A percentile compares a stretch with the other conserved stretches of the same genome.
Conservation (phyloP, 2,113 vertebrate species). For the Corythornis vintsioides region DNA sequence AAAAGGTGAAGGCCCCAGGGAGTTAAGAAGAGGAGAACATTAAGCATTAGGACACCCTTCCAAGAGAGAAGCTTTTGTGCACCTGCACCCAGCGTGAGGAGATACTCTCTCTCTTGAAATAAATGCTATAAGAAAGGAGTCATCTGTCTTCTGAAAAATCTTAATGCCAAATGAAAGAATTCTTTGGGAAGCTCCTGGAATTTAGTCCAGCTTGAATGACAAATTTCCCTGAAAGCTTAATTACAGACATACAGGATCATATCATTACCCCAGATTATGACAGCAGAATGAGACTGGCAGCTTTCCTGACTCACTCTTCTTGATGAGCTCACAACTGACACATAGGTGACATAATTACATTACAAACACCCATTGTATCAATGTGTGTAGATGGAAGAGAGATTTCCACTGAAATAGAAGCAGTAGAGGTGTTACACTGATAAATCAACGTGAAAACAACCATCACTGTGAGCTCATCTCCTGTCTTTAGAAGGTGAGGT, state of each 20-base stretch:
- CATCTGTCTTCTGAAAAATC: background rate
- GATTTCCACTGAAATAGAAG: background rate
- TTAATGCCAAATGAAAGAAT: background rate
- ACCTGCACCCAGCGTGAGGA: background rate
- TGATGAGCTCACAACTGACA: background rate
- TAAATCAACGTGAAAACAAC: background rate
- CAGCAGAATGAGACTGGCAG: background rate
- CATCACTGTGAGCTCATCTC: background rate
- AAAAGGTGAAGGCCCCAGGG: fast-evolving
- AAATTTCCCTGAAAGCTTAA: background rate
- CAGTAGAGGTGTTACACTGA: background rate
- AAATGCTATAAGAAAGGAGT: background rate
- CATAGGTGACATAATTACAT: background rate
- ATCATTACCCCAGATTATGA: background rate
- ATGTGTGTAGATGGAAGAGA: background rate
- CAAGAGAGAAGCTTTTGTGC: background rate
- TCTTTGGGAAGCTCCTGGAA: background rate
- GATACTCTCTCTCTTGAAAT: background rate
- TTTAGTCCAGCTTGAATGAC: background rate
- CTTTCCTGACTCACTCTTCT: background rate
- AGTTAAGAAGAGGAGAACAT: background rate
- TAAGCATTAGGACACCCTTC: background rate
- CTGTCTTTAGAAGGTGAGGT: background rate
- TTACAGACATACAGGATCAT: background rate
- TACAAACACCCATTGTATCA: background rate